Percentiles rank a stretch among this genome's conserved stretches.
Evolutionary conservation across 2,113 vertebrate genomes (phyloP).

Genomic region (Chelonoidis abingdonii): DNA sequence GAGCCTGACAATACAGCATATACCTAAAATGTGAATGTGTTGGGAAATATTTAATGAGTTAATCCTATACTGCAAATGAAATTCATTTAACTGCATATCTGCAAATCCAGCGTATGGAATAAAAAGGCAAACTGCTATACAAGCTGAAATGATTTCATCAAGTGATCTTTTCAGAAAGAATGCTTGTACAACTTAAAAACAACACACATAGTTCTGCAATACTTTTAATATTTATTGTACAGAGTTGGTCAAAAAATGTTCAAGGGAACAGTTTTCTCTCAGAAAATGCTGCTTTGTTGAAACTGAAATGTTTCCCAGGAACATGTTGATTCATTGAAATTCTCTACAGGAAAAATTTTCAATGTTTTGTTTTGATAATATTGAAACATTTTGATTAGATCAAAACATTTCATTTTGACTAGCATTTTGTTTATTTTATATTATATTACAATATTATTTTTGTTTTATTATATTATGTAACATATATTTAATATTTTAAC

Average conservation of each 20-base stretch:
- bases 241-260: constrained; percentile 5
- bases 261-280: background rate
- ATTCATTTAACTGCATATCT: background rate
- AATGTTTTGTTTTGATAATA: too few relatives aligned
- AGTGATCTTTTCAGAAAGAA: too few relatives aligned
- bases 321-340: background rate
- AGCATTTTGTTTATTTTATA: too few relatives aligned
- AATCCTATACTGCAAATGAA: background rate
- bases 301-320: background rate
- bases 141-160: background rate
- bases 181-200: too few relatives aligned
- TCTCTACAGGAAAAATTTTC: too few relatives aligned
- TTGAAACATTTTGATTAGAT: too few relatives aligned
- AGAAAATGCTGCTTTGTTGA: background rate
- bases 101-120: background rate
- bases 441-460: background rate
- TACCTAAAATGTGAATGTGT: constrained; percentile 17
- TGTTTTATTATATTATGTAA: background rate
- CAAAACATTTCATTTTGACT: too few relatives aligned
- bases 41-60: background rate
- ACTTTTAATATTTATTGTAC: background rate
- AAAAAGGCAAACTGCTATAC: constrained; percentile 6
- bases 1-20: background rate
- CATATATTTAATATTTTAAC: background rate
- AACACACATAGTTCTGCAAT: background rate